Percentiles rank a stretch among this genome's conserved stretches.
phyloP scores from a whole-genome alignment of 2,797 vertebrate genomes.

The Anisognathus igniventris region DNA sequence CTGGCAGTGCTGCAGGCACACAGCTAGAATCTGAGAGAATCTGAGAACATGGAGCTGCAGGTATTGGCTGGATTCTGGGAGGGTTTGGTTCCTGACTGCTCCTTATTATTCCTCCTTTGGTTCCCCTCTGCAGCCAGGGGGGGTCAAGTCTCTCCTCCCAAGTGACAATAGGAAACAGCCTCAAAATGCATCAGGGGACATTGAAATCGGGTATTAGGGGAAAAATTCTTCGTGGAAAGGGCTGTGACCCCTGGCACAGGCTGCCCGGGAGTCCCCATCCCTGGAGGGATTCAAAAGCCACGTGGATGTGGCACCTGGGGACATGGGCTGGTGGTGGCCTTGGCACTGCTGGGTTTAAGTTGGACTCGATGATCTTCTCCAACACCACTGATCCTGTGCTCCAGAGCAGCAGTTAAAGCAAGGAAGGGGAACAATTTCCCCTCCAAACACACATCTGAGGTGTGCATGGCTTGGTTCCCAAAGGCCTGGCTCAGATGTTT shows the following conservation, averaged over 20 bases:
- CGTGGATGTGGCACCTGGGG: neutral
- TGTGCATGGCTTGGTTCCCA: neutral
- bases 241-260: neutral
- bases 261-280: neutral
- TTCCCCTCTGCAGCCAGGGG: neutral
- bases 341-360: neutral
- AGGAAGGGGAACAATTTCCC: accelerated
- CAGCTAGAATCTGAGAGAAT: neutral
- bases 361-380: neutral
- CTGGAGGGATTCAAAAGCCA: neutral
- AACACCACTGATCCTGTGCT: neutral
- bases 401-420: neutral
- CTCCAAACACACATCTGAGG: neutral
- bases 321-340: neutral
- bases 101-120: neutral
- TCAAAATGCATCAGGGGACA: neutral
- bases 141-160: neutral
- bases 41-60: neutral
- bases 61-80: neutral
- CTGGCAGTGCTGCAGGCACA: neutral
- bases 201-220: accelerated
- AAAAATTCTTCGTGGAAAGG: neutral
- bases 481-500: neutral
- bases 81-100: neutral
- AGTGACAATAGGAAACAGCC: neutral